These are phyloP conservation scores for Fabriciana adippe DNA, from an alignment of 2,888 invertebrate genomes.

Conservation along the genomic window DNA sequence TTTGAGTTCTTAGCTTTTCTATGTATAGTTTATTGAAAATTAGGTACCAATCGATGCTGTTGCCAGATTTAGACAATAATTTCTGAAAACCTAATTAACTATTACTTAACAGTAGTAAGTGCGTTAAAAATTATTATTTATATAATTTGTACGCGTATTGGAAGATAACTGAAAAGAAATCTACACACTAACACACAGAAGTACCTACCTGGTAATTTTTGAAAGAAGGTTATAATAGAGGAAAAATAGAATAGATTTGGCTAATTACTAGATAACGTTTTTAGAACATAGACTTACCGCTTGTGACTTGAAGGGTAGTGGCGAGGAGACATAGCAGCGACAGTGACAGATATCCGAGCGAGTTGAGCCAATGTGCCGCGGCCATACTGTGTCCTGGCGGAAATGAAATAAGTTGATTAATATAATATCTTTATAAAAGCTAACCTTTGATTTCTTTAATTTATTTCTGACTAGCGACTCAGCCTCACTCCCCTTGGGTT, in stretches of 20 bases:
- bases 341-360: slow-evolving; percentile 90
- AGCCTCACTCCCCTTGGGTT: too few species aligned
- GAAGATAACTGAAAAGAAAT: background rate
- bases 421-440: background rate
- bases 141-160: background rate
- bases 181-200: background rate
- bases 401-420: slow-evolving; percentile 2
- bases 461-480: too few species aligned
- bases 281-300: slow-evolving; percentile 83
- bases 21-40: too few species aligned
- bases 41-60: too few species aligned
- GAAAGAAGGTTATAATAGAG: background rate
- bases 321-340: slow-evolving; percentile 88
- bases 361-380: slow-evolving; percentile 91
- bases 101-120: too few species aligned
- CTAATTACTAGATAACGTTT: background rate
- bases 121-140: too few species aligned
- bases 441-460: too few species aligned
- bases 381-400: slow-evolving; percentile 91
- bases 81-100: too few species aligned
- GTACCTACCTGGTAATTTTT: slow-evolving; percentile 1
- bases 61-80: too few species aligned
- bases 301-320: slow-evolving; percentile 88
- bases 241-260: slow-evolving; percentile 30
- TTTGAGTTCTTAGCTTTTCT: too few species aligned